Conservation (phyloP, 2,113 vertebrate species). For the Theropithecus gelada region DNA sequence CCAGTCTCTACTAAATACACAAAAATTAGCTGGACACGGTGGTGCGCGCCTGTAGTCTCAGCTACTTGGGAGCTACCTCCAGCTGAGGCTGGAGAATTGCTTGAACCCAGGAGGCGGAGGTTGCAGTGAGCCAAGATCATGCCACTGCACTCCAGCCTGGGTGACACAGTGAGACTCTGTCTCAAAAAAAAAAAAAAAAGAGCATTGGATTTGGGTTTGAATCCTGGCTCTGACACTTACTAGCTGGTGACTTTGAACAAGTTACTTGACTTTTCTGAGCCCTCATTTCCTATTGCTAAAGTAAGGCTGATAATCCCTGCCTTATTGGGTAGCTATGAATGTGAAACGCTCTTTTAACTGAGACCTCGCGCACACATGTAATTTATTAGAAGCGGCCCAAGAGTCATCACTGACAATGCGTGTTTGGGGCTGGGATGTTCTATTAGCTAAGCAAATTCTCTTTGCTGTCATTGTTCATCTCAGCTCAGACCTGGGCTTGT, state of each 20-base stretch:
- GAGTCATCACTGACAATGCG: not conserved
- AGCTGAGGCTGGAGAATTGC: no score
- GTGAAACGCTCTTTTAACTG: not conserved
- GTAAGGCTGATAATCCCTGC: not conserved
- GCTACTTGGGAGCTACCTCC: no score
- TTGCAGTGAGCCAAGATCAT: no score
- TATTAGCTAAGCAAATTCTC: not conserved
- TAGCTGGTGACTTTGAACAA: not conserved
- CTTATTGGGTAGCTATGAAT: not conserved
- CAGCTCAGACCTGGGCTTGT: not conserved
- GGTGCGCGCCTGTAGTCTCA: no score
- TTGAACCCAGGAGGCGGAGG: no score
- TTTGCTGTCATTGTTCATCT: not conserved
- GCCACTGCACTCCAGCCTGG: no score
- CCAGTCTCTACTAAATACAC: no score
- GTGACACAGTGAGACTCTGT: no score
- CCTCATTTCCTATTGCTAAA: not conserved
- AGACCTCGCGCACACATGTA: not conserved
- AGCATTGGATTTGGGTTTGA: not conserved
- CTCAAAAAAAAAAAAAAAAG: no score
- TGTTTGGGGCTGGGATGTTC: not conserved
- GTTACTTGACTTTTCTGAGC: not conserved
- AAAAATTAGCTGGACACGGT: no score
- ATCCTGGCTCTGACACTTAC: not conserved
- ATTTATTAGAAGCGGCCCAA: not conserved